Percentiles rank a stretch among this genome's conserved stretches.
Evolutionary conservation across 2,113 vertebrate genomes (phyloP).

Genomic region (Poecile atricapillus): DNA sequence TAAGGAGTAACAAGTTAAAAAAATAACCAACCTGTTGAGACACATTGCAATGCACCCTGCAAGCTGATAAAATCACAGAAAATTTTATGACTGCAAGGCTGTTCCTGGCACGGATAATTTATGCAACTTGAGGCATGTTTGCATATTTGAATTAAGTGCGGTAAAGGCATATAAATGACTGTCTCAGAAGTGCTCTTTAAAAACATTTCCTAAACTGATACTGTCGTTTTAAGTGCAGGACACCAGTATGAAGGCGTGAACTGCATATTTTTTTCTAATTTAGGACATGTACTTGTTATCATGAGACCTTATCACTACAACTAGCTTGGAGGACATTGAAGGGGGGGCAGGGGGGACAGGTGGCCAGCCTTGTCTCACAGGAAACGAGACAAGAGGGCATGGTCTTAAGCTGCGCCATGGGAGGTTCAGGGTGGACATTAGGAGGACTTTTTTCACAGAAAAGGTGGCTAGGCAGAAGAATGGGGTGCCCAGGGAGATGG

Average conservation of each 20-base stretch:
- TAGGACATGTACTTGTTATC: background rate
- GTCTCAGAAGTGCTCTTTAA: background rate
- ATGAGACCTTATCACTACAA: background rate
- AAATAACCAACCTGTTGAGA: background rate
- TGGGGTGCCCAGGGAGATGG: background rate
- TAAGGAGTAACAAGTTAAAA: background rate
- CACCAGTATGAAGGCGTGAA: background rate
- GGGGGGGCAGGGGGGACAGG: background rate
- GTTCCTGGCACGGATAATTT: background rate
- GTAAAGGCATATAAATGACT: background rate
- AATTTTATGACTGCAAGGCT: background rate
- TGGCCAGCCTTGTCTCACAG: background rate
- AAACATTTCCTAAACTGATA: background rate
- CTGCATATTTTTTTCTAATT: background rate
- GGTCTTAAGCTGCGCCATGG: no score
- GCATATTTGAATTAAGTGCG: background rate
- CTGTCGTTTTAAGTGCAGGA: background rate
- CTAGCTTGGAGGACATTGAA: background rate
- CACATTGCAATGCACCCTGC: background rate
- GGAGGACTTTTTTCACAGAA: background rate
- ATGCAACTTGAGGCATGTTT: background rate
- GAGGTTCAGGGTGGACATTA: background rate
- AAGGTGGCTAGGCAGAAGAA: background rate
- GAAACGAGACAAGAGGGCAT: rapidly evolving
- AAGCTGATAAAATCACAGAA: background rate